Percentiles rank a stretch among this genome's conserved stretches.
These are phyloP conservation scores for Fistularia commersonii DNA, from an alignment of 2,797 vertebrate genomes.

Conservation along the genomic window DNA sequence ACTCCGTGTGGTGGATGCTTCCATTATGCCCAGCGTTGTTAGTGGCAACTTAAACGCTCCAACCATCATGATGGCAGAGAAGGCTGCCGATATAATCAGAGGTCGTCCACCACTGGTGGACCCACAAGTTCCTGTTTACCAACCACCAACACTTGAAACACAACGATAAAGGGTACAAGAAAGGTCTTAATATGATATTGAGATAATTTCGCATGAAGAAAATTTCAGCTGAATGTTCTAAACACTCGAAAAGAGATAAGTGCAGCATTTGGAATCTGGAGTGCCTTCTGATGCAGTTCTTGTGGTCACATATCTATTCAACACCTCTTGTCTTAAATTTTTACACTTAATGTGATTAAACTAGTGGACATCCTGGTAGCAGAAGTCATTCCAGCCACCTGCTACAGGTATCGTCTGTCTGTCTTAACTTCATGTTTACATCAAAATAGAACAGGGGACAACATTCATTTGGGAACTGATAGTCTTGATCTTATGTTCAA, in stretches of 20 bases:
- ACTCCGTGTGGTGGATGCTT: constrained; percentile 90
- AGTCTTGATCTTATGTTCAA: too few relatives aligned
- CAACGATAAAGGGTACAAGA: constrained; percentile 69
- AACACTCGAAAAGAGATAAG: too few relatives aligned
- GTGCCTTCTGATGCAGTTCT: too few relatives aligned
- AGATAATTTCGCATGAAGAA: too few relatives aligned
- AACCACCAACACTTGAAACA: constrained; percentile 76
- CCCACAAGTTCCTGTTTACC: constrained; percentile 81
- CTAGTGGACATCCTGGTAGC: neutral
- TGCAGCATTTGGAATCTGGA: too few relatives aligned
- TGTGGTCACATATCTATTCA: neutral
- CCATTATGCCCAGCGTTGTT: constrained; percentile 96
- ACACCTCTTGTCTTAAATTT: neutral
- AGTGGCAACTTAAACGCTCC: constrained; percentile 95
- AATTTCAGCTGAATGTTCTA: too few relatives aligned
- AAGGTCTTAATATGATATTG: too few relatives aligned
- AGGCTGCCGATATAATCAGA: constrained; percentile 88
- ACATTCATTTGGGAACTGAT: too few relatives aligned
- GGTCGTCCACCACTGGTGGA: constrained; percentile 78
- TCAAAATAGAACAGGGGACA: too few relatives aligned
- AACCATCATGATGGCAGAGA: constrained; percentile 97
- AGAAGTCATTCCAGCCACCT: too few relatives aligned
- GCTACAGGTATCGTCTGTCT: too few relatives aligned
- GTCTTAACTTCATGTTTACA: too few relatives aligned
- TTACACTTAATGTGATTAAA: neutral